phyloP scores from a whole-genome alignment of 1,140 invertebrate genomes.

The Drosophila novamexicana region DNA sequence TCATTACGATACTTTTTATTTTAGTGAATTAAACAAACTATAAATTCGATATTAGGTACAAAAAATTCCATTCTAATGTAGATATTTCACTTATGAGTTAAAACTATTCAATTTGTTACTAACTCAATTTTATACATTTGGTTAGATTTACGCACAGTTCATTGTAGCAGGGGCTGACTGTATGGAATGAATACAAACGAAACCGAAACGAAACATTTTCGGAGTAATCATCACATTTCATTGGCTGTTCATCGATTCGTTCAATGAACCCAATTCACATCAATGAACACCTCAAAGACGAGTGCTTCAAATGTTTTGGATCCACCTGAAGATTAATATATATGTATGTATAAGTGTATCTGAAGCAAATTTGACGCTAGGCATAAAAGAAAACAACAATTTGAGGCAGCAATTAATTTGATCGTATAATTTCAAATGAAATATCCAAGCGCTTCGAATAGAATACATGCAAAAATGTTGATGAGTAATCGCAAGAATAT shows the following conservation, averaged over 20 bases:
- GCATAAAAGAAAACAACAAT: slow-evolving; percentile 11
- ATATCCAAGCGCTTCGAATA: slow-evolving; percentile 22
- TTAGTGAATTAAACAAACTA: too few relatives aligned
- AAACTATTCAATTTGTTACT: too few relatives aligned
- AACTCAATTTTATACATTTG: not conserved
- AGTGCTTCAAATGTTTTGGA: slow-evolving; percentile 17
- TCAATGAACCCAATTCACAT: slow-evolving; percentile 41
- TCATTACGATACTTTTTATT: too few relatives aligned
- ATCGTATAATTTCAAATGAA: slow-evolving; percentile 57
- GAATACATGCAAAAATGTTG: slow-evolving; percentile 42
- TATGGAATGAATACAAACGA: not conserved
- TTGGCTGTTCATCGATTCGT: slow-evolving; percentile 21
- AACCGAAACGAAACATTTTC: slow-evolving; percentile 24
- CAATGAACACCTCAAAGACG: slow-evolving; percentile 14
- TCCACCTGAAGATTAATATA: not conserved
- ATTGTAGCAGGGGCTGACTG: not conserved
- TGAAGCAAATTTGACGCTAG: slow-evolving; percentile 26
- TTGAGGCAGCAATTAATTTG: slow-evolving; percentile 44
- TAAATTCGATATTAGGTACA: too few relatives aligned
- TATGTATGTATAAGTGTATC: slow-evolving; percentile 8
- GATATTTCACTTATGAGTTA: too few relatives aligned
- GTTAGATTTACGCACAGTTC: slow-evolving; percentile 10
- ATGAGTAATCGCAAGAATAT: slow-evolving; percentile 76
- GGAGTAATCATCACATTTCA: slow-evolving; percentile 44
- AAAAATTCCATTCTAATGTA: too few relatives aligned